A percentile compares a stretch with the other conserved stretches of the same genome.
Evolutionary conservation across 2,113 vertebrate species (phyloP).

Genomic region (Mohoua ochrocephala): DNA sequence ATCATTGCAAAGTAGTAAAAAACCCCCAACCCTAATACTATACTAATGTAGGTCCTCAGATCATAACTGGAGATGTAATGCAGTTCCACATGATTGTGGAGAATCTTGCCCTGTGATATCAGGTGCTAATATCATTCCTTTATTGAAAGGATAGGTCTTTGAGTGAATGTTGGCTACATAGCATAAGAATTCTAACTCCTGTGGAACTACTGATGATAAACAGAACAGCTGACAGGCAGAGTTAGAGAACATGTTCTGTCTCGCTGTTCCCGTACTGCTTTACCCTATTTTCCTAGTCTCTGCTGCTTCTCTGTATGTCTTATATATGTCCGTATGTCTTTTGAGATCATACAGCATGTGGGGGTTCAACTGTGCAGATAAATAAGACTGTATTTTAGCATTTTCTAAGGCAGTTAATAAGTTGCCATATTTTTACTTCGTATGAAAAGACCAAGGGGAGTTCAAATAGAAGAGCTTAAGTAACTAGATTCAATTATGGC

Average conservation of each 20-base stretch:
- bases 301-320: neutral
- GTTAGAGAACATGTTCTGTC: neutral
- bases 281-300: neutral
- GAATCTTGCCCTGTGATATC: neutral
- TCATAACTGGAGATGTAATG: neutral
- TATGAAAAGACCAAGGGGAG: neutral
- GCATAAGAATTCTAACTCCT: neutral
- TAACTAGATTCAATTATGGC: neutral
- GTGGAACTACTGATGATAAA: neutral
- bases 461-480: neutral
- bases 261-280: neutral
- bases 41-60: neutral
- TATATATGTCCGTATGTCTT: neutral
- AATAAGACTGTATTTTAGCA: neutral
- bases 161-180: neutral
- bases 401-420: neutral
- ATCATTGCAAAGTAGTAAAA: neutral
- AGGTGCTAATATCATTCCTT: neutral
- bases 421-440: neutral
- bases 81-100: neutral
- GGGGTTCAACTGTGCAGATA: neutral
- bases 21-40: neutral
- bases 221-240: neutral
- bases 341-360: neutral
- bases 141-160: neutral